A percentile compares a stretch with the other conserved stretches of the same genome.
These are phyloP conservation scores for Boulengeromyrus knoepffleri DNA, from an alignment of 2,113 vertebrate genomes.

Conservation along the genomic window DNA sequence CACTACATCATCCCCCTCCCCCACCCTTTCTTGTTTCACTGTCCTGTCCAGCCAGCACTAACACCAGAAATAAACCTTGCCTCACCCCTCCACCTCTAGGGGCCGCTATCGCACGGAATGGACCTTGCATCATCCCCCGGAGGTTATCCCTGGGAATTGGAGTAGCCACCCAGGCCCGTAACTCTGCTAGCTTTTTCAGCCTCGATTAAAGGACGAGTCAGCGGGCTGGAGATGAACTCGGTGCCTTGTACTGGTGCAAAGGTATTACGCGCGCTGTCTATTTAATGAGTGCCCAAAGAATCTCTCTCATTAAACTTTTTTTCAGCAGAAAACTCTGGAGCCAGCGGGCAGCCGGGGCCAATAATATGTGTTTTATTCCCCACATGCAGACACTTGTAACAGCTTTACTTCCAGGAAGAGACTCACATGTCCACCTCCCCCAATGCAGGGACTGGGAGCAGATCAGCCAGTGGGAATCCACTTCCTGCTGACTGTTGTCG, in stretches of 20 bases:
- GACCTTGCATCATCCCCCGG: not conserved
- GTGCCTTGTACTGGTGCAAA: not conserved
- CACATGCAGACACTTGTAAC: not conserved
- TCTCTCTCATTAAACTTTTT: not conserved
- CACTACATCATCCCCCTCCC: not conserved
- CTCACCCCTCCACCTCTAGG: not conserved
- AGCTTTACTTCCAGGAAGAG: not conserved
- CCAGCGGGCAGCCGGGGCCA: not conserved
- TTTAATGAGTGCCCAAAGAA: not conserved
- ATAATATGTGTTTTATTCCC: not conserved
- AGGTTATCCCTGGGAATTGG: not conserved
- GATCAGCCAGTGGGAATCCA: not conserved
- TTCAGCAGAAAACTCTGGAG: not conserved
- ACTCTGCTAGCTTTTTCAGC: not conserved
- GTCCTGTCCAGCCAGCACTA: not conserved
- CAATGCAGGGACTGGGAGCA: not conserved
- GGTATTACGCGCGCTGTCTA: not conserved
- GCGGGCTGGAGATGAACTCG: not conserved
- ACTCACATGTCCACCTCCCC: not conserved
- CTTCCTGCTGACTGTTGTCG: not conserved
- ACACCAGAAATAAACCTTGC: not conserved
- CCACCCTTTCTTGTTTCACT: not conserved
- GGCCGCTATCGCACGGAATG: not conserved
- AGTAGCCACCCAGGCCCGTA: not conserved
- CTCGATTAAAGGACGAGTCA: not conserved